phyloP scores from a whole-genome alignment of 1,140 invertebrate genomes.

The Drosophila aff. region DNA sequence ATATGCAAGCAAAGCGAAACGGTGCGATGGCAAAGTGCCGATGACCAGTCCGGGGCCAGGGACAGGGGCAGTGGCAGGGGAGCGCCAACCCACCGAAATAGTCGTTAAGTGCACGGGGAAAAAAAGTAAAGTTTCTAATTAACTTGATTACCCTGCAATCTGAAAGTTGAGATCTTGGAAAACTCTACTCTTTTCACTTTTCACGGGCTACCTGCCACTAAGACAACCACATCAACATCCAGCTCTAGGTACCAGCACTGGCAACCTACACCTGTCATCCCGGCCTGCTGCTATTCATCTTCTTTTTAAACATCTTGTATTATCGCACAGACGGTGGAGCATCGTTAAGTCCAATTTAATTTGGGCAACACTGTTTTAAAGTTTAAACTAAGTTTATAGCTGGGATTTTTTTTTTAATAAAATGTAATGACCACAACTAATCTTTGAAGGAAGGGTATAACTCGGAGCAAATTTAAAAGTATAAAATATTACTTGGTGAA shows the following conservation, averaged over 20 bases:
- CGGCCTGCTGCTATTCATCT: not conserved
- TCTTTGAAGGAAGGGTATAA: no score
- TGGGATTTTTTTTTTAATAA: no score
- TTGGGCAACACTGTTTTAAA: not conserved
- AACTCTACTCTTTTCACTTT: slow-evolving; percentile 51
- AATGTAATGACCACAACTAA: no score
- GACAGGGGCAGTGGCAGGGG: not conserved
- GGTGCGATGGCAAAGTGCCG: slow-evolving; percentile 29
- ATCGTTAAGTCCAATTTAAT: not conserved
- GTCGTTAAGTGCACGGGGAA: slow-evolving; percentile 40
- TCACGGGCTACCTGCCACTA: slow-evolving; percentile 26
- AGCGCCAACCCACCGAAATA: slow-evolving; percentile 22
- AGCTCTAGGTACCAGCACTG: not conserved
- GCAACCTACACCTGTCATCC: slow-evolving; percentile 5
- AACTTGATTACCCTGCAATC: slow-evolving; percentile 71
- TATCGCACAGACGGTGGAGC: slow-evolving; percentile 5
- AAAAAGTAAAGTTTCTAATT: slow-evolving; percentile 67
- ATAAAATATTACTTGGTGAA: not conserved
- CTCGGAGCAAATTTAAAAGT: no score
- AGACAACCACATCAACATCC: not conserved
- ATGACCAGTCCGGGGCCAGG: slow-evolving; percentile 23
- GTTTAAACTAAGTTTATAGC: no score
- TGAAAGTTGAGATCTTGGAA: slow-evolving; percentile 59
- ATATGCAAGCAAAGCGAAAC: slow-evolving; percentile 77
- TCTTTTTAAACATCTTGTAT: slow-evolving; percentile 8